Base-by-base conservation (phyloP, 92 coral and sea anemone species). In the Diadumene lineata region DNA sequence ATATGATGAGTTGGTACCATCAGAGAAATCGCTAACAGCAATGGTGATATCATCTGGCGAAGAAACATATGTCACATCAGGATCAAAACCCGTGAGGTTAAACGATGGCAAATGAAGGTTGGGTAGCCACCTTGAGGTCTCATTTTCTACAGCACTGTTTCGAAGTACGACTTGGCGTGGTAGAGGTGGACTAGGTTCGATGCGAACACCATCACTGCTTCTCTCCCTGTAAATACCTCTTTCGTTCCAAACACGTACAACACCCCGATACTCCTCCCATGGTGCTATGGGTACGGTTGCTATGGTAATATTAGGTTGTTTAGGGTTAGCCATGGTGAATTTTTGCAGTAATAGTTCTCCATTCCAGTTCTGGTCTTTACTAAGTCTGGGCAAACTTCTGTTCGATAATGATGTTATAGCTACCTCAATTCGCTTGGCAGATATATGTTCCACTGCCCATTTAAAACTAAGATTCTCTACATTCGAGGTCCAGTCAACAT, bases 401-500 rank as follows among this genome's bases (percentile, higher is more conserved):
- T 91, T 84, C 7, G 85, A 69, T 0, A 85, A 81, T 16, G 92
- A 84, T 1, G 96, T 92, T 24, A 94, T 84, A 44, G 88, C 92
- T 48, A 87, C 96, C 68, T 92, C 74, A 69, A 92, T 31, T 55
- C 92, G 89, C 74, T 79, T 64, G 66, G 85, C 77, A 2, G 93
- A 85, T 65, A 78, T 79, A 53, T 81, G n/a, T n/a, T n/a, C 69
- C 43, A 81, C 92, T 46, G 28, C 78, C 98, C 98, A 94, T 21
- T 85, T 80, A 29, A 94, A 66, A 7, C 87, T 72, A 26, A 94
- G 76, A 24, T 79, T 80, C 61, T 89, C 64, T 72, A 50, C 79
- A 72, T 71, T 84, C 10, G 96, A 86, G 70, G 87, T 88, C 91
- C 93, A 94, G 79, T 94, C 98, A 17, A 92, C 84, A 68, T 94